phyloP scores from a whole-genome alignment of 2,113 vertebrate species.

The Pangasianodon hypophthalmus region DNA sequence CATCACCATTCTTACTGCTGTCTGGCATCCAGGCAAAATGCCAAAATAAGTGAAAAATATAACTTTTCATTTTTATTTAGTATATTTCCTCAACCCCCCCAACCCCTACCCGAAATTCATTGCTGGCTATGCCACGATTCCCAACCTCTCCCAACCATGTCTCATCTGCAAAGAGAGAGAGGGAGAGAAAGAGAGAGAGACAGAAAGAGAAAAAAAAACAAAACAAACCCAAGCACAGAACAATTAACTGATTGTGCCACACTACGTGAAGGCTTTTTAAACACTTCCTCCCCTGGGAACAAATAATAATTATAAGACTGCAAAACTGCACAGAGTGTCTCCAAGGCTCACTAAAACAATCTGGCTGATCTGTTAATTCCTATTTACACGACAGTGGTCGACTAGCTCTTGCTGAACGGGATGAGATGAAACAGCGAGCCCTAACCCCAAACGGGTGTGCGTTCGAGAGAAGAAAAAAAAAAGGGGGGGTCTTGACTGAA shows the following conservation, averaged over 20 bases:
- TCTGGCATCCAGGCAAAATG: background rate
- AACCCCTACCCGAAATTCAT: background rate
- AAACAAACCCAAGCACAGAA: slow-evolving; percentile 25
- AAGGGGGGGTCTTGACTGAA: background rate
- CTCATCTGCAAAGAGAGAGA: background rate
- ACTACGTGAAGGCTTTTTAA: slow-evolving; percentile 54
- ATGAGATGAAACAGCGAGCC: slow-evolving; percentile 1
- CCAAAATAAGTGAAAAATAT: background rate
- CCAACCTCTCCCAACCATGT: background rate
- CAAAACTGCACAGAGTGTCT: slow-evolving; percentile 43
- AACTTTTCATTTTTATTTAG: background rate
- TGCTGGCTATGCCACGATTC: background rate
- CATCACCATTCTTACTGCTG: background rate
- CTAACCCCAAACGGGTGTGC: background rate
- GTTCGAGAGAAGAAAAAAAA: too few species aligned
- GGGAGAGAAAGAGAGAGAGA: background rate
- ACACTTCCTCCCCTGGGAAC: slow-evolving; percentile 51
- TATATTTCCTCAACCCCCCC: background rate
- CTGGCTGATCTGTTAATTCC: slow-evolving; percentile 55
- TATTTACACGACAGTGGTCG: slow-evolving; percentile 50
- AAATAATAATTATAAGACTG: slow-evolving; percentile 58
- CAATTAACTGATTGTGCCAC: slow-evolving; percentile 53
- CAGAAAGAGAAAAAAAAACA: slow-evolving; percentile 4
- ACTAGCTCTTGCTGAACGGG: slow-evolving; percentile 27
- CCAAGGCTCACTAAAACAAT: slow-evolving; percentile 52